phyloP scores from a whole-genome alignment of 2,113 vertebrate genomes.

The Galemys pyrenaicus region DNA sequence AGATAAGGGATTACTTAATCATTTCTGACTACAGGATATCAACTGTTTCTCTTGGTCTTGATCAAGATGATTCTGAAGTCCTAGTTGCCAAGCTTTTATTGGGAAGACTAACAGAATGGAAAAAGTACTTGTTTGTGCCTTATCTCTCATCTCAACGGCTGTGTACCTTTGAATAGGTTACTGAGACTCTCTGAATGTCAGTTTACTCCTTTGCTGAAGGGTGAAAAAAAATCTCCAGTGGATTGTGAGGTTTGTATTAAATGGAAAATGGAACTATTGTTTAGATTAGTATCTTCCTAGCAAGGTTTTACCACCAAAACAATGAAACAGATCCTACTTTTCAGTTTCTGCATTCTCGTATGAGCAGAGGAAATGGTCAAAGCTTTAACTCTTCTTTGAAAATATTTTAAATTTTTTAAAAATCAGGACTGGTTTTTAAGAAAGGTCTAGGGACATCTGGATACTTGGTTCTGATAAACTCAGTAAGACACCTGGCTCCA shows the following conservation, averaged over 20 bases:
- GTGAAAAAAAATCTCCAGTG: not conserved
- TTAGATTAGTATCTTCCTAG: not conserved
- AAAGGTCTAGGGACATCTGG: constrained; percentile 38
- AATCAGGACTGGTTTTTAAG: not conserved
- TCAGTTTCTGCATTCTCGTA: not conserved
- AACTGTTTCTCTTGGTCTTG: not conserved
- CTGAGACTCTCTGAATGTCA: not conserved
- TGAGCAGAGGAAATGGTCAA: not conserved
- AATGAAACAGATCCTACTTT: not conserved
- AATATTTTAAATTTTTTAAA: constrained; percentile 37
- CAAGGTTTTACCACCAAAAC: not conserved
- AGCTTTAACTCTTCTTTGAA: constrained; percentile 14
- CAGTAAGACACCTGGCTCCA: constrained; percentile 59
- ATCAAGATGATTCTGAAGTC: not conserved
- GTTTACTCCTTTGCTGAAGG: not conserved
- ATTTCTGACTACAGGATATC: not conserved
- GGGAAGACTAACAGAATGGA: not conserved
- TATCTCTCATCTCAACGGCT: not conserved
- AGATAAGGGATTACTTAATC: not conserved
- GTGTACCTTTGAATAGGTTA: not conserved
- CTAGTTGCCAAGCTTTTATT: not conserved
- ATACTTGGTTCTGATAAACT: constrained; percentile 14
- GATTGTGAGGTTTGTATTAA: not conserved
- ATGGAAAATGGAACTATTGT: not conserved
- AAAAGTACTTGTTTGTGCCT: not conserved